Base-by-base conservation (phyloP, 2,113 vertebrate species). In the Hucho hucho region DNA sequence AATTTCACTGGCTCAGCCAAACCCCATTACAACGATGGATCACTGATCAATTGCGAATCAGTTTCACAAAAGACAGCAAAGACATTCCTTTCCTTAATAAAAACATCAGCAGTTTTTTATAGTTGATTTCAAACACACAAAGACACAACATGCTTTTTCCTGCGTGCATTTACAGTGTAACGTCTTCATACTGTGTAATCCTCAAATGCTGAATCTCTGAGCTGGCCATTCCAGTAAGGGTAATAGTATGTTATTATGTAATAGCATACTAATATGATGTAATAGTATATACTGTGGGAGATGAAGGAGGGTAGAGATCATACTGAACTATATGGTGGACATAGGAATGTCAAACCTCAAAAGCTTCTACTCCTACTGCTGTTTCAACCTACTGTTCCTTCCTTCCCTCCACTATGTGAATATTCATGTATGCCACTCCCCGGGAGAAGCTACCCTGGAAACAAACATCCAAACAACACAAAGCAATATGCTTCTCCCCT, bases 341-440 rank as follows among this genome's bases (percentile, higher is more conserved):
- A 84, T 68, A 69, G 66, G 46, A 25, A 25, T 72, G 78, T 87
- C 75, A 87, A 85, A 76, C 75, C 70, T 75, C 67, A 72, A 80
- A 69, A 58, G 6, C 58, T 24, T 22, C 2, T 11, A 13, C 66
- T 82, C 70, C 69, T 81, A 87, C 82, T 20, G 24, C 84, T 83
- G 80, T 73, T 28, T 71, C 3, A 77, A 76, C 84, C 75, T 72
- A 70, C 82, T 83, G 79, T 75, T 59, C 61, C 6, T 78, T 47
- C 76, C 64, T 73, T 74, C 78, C 58, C 69, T 56, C 61, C 24
- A 56, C 71, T 75, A 32, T 70, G 16, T 64, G 75, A 79, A 67
- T 32, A 71, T 58, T 16, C 64, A 37, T 13, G 43, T 49, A 46
- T 12, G 58, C 77, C 3, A 20, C 47, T 7, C 75, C 78, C 75